phyloP scores from a whole-genome alignment of 2,888 invertebrate species.

The Pollenia amentaria region DNA sequence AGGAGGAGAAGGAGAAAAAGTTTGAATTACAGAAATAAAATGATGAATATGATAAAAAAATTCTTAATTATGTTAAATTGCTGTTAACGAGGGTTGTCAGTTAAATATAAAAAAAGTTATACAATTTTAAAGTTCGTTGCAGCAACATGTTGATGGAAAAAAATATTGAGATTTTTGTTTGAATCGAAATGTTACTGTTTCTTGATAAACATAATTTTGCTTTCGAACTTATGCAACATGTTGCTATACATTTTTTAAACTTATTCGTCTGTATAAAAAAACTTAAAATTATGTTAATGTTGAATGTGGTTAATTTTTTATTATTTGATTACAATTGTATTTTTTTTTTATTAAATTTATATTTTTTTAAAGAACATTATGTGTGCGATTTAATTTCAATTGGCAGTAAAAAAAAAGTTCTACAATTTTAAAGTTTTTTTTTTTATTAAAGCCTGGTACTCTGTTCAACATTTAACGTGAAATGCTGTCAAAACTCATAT shows the following conservation, averaged over 20 bases:
- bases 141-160: constrained; percentile 12
- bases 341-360: constrained; percentile 15
- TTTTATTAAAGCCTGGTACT: too few species aligned
- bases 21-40: background rate
- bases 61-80: constrained; percentile 21
- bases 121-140: background rate
- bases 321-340: constrained; percentile 44
- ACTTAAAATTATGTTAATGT: constrained; percentile 11
- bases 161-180: too few species aligned
- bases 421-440: background rate
- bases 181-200: too few species aligned
- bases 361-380: constrained; percentile 51
- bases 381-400: constrained; percentile 61
- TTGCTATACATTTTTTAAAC: too few species aligned
- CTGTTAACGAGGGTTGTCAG: constrained; percentile 20
- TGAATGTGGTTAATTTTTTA: constrained; percentile 32
- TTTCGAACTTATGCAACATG: background rate
- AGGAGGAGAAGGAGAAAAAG: background rate
- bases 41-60: constrained; percentile 44
- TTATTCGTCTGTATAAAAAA: background rate
- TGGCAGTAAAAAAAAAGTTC: background rate
- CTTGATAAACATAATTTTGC: too few species aligned
- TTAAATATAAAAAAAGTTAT: background rate
- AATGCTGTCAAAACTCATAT: too few species aligned
- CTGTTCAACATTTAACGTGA: too few species aligned